These are phyloP conservation scores for Myiagra hebetior DNA, from an alignment of 2,113 vertebrate species.

Conservation along the genomic window DNA sequence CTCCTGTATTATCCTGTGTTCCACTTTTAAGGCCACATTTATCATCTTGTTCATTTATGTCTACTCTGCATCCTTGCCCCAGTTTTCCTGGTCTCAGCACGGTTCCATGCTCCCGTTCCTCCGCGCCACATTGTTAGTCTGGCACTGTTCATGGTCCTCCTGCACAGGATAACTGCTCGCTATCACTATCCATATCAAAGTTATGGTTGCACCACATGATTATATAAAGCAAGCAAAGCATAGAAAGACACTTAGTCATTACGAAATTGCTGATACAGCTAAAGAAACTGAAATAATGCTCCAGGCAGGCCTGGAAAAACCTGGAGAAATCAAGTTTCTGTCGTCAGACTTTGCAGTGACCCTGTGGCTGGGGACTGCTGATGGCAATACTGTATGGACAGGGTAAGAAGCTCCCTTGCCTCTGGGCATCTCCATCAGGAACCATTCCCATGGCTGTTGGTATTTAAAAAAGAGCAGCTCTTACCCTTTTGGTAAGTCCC, in stretches of 20 bases:
- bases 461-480: background rate
- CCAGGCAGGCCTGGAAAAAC: background rate
- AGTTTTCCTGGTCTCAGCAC: background rate
- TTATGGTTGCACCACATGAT: background rate
- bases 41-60: background rate
- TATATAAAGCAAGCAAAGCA: conserved; percentile 5
- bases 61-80: background rate
- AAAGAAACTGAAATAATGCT: background rate
- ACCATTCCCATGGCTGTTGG: background rate
- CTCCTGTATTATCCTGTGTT: background rate
- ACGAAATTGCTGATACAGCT: background rate
- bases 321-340: background rate
- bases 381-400: background rate
- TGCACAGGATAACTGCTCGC: background rate
- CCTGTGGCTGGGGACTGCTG: background rate
- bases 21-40: background rate
- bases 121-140: background rate
- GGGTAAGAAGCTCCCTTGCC: background rate
- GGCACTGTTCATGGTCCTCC: background rate
- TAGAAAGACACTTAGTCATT: background rate
- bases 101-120: background rate
- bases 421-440: background rate
- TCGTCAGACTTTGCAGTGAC: background rate
- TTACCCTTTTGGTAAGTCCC: background rate
- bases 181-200: background rate